Evolutionary conservation across 1,140 invertebrate genomes (phyloP), one percentile per base, ranked within the genome.

Genomic region (Laodelphax striatellus): DNA sequence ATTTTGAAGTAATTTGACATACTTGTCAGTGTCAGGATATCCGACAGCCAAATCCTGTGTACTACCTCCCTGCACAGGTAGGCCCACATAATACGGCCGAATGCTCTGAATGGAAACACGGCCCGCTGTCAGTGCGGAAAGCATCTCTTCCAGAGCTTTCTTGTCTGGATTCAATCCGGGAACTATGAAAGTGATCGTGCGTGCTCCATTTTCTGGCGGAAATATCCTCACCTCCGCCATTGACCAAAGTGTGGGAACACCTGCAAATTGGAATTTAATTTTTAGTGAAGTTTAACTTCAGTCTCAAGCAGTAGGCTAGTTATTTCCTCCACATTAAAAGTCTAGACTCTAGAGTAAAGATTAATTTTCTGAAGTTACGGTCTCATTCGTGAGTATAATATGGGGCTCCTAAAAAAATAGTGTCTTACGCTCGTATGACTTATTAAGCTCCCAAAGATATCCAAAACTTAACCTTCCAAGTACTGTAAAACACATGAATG

Each of bases 121-220:
- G 17, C 84, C 85, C 14, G 88, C 88, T 1, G 88, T 89, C 34
- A 92, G 78, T 34, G 83, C 80, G 31, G 82, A 82, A 16, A 92
- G 75, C 21, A 84, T 83, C 66, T 84, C 80, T 70, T 88, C 82
- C 24, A 87, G 80, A 63, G 84, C 82, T 60, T 75, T 72, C 64
- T 83, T 80, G 70, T 91, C 82, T 9, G 83, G 82, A 11, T 62
- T 56, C 50, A 78, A 76, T 28, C 83, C 86, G 4, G 86, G 84
- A 43, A 92, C 81, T 55, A 91, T 82, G 70, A 92, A 92, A 11
- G 82, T 81, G 70, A 92, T 84, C 22, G 82, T 85, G 54, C 86
- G 76, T 50, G 83, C 80, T 65, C 82, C 76, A 66, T 77, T 79
- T 65, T 82, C 80, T 57, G 85, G 79, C 56, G 85, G 80, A 76